Evolutionary conservation across 2,113 vertebrate genomes (phyloP).

Genomic region (Otocyon megalotis): DNA sequence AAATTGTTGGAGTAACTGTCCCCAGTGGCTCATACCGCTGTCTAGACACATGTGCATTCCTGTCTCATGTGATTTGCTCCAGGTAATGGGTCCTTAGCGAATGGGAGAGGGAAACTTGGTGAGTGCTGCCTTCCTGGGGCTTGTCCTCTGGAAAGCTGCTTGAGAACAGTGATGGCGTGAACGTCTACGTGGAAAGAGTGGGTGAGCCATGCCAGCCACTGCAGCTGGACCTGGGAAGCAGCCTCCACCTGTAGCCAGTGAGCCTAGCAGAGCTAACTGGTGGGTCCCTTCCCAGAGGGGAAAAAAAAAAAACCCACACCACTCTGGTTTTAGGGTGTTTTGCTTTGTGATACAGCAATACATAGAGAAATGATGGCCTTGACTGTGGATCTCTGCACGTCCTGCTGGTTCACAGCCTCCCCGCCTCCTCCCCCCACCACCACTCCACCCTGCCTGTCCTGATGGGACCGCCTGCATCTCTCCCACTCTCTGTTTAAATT

Average conservation of each 20-base stretch:
- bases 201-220: background rate
- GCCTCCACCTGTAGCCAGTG: rapidly evolving
- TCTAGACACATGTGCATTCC: background rate
- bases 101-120: background rate
- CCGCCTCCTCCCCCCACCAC: rapidly evolving
- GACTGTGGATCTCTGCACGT: background rate
- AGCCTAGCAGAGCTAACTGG: rapidly evolving
- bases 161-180: rapidly evolving
- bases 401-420: rapidly evolving
- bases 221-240: background rate
- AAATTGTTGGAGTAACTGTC: background rate
- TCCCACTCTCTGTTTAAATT: too few relatives aligned
- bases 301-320: too few relatives aligned
- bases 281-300: background rate
- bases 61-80: background rate
- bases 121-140: too few relatives aligned
- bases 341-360: too few relatives aligned
- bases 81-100: background rate
- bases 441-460: rapidly evolving
- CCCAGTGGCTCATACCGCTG: background rate
- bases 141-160: background rate
- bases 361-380: rapidly evolving
- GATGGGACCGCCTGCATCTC: rapidly evolving
- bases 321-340: background rate
- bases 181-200: rapidly evolving